A percentile compares a stretch with the other conserved stretches of the same genome.
Evolutionary conservation across 35 echinoderm and acorn worm genomes (phyloP).

Genomic region (Lytechinus pictus): DNA sequence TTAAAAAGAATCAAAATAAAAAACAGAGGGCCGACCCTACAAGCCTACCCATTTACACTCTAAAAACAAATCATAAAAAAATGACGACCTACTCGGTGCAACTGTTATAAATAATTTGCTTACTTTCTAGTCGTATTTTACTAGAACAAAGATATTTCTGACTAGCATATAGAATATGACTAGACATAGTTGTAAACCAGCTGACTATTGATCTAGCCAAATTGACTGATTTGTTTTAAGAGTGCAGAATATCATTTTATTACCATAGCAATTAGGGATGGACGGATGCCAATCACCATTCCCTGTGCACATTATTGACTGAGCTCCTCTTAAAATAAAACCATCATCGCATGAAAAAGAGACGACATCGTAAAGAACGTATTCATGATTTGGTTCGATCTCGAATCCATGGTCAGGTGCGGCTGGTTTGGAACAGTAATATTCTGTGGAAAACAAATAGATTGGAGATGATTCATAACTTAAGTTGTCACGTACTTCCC

Average conservation of each 20-base stretch:
- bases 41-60: too few relatives aligned
- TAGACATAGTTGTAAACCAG: too few relatives aligned
- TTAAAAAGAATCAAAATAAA: too few relatives aligned
- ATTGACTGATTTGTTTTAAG: too few relatives aligned
- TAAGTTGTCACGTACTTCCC: neutral
- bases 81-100: too few relatives aligned
- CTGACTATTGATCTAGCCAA: too few relatives aligned
- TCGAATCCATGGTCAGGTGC: conserved; percentile 25
- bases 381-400: neutral
- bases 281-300: neutral
- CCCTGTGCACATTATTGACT: neutral
- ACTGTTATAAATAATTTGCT: too few relatives aligned
- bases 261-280: neutral
- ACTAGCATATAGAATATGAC: too few relatives aligned
- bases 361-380: conserved; percentile 11
- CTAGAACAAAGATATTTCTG: too few relatives aligned
- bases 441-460: neutral
- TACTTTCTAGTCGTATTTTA: too few relatives aligned
- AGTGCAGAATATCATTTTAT: neutral
- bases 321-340: neutral
- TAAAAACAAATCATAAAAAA: too few relatives aligned
- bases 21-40: too few relatives aligned
- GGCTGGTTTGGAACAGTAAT: neutral
- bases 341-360: neutral
- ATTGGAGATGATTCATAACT: neutral